phyloP scores from a whole-genome alignment of 2,888 invertebrate genomes.

The Venusia cambrica region DNA sequence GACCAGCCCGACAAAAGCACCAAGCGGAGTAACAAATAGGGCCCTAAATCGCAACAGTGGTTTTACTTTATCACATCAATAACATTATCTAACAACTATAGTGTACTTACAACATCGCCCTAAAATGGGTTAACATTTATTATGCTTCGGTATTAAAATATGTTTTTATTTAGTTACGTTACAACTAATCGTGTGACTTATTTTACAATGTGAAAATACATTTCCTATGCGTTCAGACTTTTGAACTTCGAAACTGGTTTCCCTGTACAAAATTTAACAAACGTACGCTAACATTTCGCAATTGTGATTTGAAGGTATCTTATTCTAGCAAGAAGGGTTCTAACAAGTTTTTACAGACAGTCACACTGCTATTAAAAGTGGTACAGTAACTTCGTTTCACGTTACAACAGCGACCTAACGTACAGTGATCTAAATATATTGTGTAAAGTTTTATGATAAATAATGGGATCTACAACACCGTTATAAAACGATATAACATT shows the following conservation, averaged over 20 bases:
- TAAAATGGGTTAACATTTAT: conserved; percentile 69
- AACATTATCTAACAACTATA: conserved; percentile 65
- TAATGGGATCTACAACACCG: conserved; percentile 37
- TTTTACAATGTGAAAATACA: conserved; percentile 79
- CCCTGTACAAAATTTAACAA: conserved; percentile 79
- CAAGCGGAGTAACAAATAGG: conserved; percentile 35
- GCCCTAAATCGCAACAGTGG: conserved; percentile 63
- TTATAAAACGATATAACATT: conserved; percentile 51
- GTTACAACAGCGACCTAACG: conserved; percentile 25
- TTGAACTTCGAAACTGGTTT: conserved; percentile 72
- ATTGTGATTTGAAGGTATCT: conserved; percentile 74
- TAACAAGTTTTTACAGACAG: conserved; percentile 37
- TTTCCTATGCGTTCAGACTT: conserved; percentile 73
- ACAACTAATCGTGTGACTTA: conserved; percentile 71
- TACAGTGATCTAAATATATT: conserved; percentile 26
- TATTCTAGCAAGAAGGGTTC: conserved; percentile 32
- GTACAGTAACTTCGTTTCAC: conserved; percentile 36
- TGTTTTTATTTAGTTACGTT: conserved; percentile 72
- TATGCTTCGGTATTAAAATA: conserved; percentile 75
- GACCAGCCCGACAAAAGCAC: conserved; percentile 28
- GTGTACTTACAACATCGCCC: conserved; percentile 61
- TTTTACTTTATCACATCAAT: conserved; percentile 63
- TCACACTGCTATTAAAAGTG: conserved; percentile 37
- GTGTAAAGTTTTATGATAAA: conserved; percentile 31
- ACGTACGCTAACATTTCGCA: conserved; percentile 72